Conservation (phyloP, 2,113 vertebrate species). For the Gobio gobio region DNA sequence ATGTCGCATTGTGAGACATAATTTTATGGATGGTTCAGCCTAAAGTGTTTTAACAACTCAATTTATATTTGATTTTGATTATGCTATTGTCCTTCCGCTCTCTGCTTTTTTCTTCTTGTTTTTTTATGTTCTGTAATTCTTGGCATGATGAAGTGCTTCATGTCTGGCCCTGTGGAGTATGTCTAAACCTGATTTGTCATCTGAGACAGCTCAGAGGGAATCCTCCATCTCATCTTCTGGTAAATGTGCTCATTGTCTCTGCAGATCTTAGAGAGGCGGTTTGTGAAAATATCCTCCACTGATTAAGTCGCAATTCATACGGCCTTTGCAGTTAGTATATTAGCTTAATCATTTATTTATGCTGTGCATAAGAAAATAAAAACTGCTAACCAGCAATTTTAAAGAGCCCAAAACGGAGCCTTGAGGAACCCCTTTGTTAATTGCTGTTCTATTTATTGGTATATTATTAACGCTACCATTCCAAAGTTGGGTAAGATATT, state of each 20-base stretch:
- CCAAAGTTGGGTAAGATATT: neutral
- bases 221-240: slow-evolving; percentile 12
- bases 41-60: neutral
- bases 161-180: neutral
- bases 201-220: slow-evolving; percentile 5
- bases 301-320: neutral
- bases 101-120: neutral
- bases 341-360: slow-evolving; percentile 28
- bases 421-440: neutral
- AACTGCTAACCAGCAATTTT: neutral
- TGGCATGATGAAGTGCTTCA: slow-evolving; percentile 14
- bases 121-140: slow-evolving; percentile 31
- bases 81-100: neutral
- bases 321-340: slow-evolving; percentile 20
- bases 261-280: slow-evolving; percentile 10
- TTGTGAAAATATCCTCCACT: slow-evolving; percentile 8
- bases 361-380: neutral
- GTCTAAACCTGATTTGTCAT: slow-evolving; percentile 25
- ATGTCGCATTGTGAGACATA: neutral
- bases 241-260: slow-evolving; percentile 50
- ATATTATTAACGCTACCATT: neutral
- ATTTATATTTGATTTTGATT: neutral
- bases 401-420: neutral
- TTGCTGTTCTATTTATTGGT: neutral
- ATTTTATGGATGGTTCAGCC: neutral